phyloP scores from a whole-genome alignment of 1,140 invertebrate species.

The Drosophila auraria region DNA sequence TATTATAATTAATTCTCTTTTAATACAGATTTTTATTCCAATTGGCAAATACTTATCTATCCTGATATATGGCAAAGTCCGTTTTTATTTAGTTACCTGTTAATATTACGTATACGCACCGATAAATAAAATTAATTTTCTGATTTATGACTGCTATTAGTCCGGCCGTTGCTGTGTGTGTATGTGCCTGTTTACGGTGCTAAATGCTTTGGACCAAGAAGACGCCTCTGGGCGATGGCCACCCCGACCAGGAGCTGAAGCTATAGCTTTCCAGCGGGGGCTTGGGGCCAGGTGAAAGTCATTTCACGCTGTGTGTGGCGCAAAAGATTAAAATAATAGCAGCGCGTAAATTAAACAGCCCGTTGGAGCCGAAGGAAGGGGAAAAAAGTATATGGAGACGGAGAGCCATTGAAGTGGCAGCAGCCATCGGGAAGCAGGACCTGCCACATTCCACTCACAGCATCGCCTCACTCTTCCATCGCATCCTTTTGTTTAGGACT shows the following conservation, averaged over 20 bases:
- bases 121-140: slow-evolving; percentile 14
- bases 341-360: slow-evolving; percentile 82
- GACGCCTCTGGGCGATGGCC: slow-evolving; percentile 42
- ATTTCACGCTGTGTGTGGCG: slow-evolving; percentile 81
- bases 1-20: not conserved
- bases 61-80: not conserved
- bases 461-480: not conserved
- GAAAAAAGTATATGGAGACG: slow-evolving; percentile 5
- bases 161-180: slow-evolving; percentile 17
- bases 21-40: not conserved
- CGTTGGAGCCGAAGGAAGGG: slow-evolving; percentile 45
- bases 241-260: slow-evolving; percentile 12
- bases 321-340: slow-evolving; percentile 84
- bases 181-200: slow-evolving; percentile 53
- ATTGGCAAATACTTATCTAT: not conserved
- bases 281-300: slow-evolving; percentile 77
- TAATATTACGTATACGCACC: slow-evolving; percentile 17
- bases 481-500: slow-evolving; percentile 70
- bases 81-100: not conserved
- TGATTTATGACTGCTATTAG: slow-evolving; percentile 19
- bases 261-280: slow-evolving; percentile 22
- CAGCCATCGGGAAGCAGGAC: slow-evolving; percentile 44
- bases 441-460: slow-evolving; percentile 30
- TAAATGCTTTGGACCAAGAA: slow-evolving; percentile 67
- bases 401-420: slow-evolving; percentile 47